Evolutionary conservation across 2,797 vertebrate genomes (phyloP).

Genomic region (Squalus acanthias): DNA sequence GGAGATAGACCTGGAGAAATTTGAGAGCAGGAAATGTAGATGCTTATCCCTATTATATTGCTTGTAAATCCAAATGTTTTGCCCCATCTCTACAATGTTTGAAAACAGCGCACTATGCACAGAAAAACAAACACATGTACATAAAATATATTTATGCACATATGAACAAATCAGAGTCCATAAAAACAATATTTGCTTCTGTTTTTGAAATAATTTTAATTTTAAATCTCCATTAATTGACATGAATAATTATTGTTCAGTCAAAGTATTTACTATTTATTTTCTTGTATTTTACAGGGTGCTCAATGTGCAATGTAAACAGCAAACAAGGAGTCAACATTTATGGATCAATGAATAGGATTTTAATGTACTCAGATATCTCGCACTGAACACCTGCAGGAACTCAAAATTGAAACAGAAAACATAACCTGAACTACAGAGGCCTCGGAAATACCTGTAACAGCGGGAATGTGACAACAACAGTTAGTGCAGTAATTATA

Average conservation of each 20-base stretch:
- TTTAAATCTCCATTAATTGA: neutral
- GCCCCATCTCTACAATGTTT: neutral
- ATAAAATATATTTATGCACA: neutral
- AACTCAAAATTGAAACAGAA: slow-evolving; percentile 70
- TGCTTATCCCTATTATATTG: neutral
- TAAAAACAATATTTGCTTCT: neutral
- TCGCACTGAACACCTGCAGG: slow-evolving; percentile 66
- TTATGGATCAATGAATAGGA: slow-evolving; percentile 71
- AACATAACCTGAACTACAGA: slow-evolving; percentile 70
- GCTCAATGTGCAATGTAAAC: neutral
- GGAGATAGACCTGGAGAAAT: neutral
- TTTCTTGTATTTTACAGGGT: neutral
- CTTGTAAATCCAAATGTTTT: neutral
- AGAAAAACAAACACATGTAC: neutral
- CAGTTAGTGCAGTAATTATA: slow-evolving; percentile 60
- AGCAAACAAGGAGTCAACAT: neutral
- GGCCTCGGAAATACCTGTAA: slow-evolving; percentile 71
- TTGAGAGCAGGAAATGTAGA: neutral
- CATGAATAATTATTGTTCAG: neutral
- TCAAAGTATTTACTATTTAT: neutral
- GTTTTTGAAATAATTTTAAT: neutral
- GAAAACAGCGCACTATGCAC: neutral
- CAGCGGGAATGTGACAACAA: slow-evolving; percentile 70
- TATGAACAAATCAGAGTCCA: neutral
- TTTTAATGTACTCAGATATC: slow-evolving; percentile 72